Percentiles rank a stretch among this genome's conserved stretches.
Evolutionary conservation across 2,888 invertebrate species (phyloP).

Genomic region (Caenorhabditis sulstoni): DNA sequence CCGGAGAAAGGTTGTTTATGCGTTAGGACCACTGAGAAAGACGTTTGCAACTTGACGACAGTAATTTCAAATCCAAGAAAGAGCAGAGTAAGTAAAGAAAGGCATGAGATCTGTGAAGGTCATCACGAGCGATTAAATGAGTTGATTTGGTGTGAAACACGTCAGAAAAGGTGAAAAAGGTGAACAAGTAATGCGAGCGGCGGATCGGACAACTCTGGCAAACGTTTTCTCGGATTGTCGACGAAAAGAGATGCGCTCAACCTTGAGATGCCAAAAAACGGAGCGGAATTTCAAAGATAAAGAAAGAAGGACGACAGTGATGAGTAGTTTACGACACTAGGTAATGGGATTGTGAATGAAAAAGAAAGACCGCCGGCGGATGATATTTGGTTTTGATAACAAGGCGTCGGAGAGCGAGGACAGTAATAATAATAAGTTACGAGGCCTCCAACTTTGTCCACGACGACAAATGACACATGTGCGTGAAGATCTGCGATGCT

Average conservation of each 20-base stretch:
- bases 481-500: conserved; percentile 32
- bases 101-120: conserved; percentile 46
- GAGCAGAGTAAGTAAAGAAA: conserved; percentile 26
- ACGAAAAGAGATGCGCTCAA: conserved; percentile 12
- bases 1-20: conserved; percentile 42
- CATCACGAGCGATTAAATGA: conserved; percentile 24
- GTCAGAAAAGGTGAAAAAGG: not conserved
- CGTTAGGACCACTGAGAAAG: conserved; percentile 21
- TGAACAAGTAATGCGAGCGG: too few species aligned
- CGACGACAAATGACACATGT: conserved; percentile 27
- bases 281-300: conserved; percentile 15
- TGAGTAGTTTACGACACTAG: conserved; percentile 30
- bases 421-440: conserved; percentile 17
- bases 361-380: not conserved
- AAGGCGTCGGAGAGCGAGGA: not conserved
- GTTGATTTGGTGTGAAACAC: conserved; percentile 45
- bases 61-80: conserved; percentile 50
- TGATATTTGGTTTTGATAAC: conserved; percentile 20
- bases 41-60: conserved; percentile 2
- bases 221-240: conserved; percentile 26
- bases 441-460: not conserved
- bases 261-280: conserved; percentile 37
- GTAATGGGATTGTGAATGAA: conserved; percentile 20
- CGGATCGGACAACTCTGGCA: not conserved
- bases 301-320: conserved; percentile 22